Percentiles rank a stretch among this genome's conserved stretches.
These are phyloP conservation scores for Aspidiotus destructor DNA, from an alignment of 2,888 invertebrate species.

Conservation along the genomic window DNA sequence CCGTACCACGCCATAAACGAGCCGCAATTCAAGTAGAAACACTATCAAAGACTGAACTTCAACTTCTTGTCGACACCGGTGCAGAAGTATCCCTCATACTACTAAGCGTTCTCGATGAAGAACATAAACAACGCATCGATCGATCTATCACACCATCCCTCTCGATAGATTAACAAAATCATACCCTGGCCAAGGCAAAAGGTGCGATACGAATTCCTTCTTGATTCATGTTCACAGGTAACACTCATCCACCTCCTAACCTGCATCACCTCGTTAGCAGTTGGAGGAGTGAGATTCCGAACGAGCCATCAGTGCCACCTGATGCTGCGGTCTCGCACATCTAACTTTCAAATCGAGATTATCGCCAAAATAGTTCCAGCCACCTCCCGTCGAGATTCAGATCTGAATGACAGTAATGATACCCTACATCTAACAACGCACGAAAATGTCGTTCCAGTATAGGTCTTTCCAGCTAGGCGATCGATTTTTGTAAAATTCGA, in stretches of 20 bases:
- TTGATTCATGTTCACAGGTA: slow-evolving; percentile 1
- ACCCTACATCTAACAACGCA: too few species aligned
- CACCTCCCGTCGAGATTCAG: slow-evolving; percentile 1
- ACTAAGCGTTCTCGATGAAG: slow-evolving; percentile 1
- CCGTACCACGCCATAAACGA: not conserved
- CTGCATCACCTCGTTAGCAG: slow-evolving; percentile 2
- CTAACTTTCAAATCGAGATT: not conserved
- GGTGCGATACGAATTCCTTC: not conserved
- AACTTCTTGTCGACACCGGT: too few species aligned
- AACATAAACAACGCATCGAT: not conserved
- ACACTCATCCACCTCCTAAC: slow-evolving; percentile 2
- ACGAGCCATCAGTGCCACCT: slow-evolving; percentile 3
- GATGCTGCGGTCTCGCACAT: slow-evolving; percentile 1
- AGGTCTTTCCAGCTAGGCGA: too few species aligned
- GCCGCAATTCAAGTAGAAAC: too few species aligned
- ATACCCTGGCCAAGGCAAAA: not conserved
- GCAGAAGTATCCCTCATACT: slow-evolving; percentile 2
- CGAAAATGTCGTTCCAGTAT: too few species aligned
- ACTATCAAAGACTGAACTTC: too few species aligned
- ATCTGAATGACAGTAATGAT: too few species aligned
- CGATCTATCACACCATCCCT: slow-evolving; percentile 2
- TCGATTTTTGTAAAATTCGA: too few species aligned
- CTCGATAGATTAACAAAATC: too few species aligned
- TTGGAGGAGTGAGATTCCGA: slow-evolving; percentile 1
- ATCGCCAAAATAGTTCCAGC: slow-evolving; percentile 1